Evolutionary conservation across 1,140 invertebrate genomes (phyloP), one percentile per base, ranked within the genome.

Genomic region (Drosophila miranda): DNA sequence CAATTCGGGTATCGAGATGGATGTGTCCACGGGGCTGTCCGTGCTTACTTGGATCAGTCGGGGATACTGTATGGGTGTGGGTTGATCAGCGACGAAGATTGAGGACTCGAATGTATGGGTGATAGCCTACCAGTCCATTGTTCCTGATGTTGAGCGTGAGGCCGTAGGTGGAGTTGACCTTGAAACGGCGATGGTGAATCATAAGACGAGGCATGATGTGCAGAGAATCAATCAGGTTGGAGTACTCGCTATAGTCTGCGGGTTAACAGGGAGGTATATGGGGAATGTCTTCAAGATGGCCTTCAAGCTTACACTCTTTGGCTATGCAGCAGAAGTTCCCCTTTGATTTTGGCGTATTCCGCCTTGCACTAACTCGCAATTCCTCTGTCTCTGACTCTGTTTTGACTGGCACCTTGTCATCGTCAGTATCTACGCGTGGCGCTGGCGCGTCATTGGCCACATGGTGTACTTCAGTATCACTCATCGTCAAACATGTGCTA

Each of bases 1-100:
- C 7, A 23, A 6, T 8, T 66, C 44, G 0, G 14, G 2, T 48
- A 83, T 56, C 0, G 44, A n/a, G 19, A 87, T 48, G 0, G 42
- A 46, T 0, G 79, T 89, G 23, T 88, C 89, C 13, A 6, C 38
- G 0, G 66, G 59, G 59, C 81, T 89, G 42, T 90, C 89, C 1
- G 80, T 83, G 11, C 30, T 52, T 0, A 79, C 23, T 3, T 46
- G 41, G 3, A 90, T 41, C 6, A 26, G n/a, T 5, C 89, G 84
- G 2, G 82, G 82, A 38, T 72, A 84, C 89, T 90, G 57, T 1
- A 38, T 26, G 6, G 19, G 23, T 26, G 23, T 26, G 23, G 9
- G 42, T 13, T 11, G 21, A 19, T 11, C 2, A 16, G 13, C 1
- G n/a, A 5, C 23, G 21, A 34, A 13, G 6, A 46, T 28, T 5